Base-by-base conservation (phyloP, 1,140 invertebrate genomes). In the Aphaenogaster ashmeadi region DNA sequence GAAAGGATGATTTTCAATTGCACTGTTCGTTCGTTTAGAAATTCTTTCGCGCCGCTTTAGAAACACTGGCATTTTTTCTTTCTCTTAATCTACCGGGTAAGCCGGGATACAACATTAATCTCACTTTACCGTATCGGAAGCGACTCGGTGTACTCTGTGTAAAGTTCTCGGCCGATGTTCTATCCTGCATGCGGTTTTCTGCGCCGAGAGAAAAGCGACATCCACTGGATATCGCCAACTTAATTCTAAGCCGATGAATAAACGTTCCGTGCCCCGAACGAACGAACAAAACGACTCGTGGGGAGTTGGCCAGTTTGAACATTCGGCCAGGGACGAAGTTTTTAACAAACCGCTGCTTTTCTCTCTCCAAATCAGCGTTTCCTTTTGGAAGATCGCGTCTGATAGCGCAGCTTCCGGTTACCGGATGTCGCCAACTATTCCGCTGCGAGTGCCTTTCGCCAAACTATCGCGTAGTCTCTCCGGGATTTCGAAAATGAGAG, bases 391-490 rank as follows among this genome's bases (percentile, higher is more conserved):
- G 9, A 15, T 54, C 36, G n/a, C 9, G 8, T 15, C 15, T n/a
- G 41, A 79, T 72, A 38, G 58, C 21, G 62, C 50, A 9, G 7
- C 27, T 74, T 83, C 54, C 54, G 67, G 58, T 11, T 44, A 18
- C 78, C 86, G 71, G 75, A 90, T 91, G 87, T 87, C 78, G 74
- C 87, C 78, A 93, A 89, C 88, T 88, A 87, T 89, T 75, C 72
- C 56, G 9, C 27, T 21, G 38, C 9, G 58, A 80, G 18, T 72
- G n/a, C 38, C 74, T 62, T 67, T 77, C 54, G n/a, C 50, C 50
- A 36, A 74, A 78, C 74, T 74, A 69, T 54, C 47, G 69, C 69
- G 41, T 54, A 44, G 27, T 52, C 50, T 36, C 56, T 36, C n/a
- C 27, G 27, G 67, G 21, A 58, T 83, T 66, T 67, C 79, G 36